Conservation (phyloP, 2,113 vertebrate species). For the Cyprinus carpio region DNA sequence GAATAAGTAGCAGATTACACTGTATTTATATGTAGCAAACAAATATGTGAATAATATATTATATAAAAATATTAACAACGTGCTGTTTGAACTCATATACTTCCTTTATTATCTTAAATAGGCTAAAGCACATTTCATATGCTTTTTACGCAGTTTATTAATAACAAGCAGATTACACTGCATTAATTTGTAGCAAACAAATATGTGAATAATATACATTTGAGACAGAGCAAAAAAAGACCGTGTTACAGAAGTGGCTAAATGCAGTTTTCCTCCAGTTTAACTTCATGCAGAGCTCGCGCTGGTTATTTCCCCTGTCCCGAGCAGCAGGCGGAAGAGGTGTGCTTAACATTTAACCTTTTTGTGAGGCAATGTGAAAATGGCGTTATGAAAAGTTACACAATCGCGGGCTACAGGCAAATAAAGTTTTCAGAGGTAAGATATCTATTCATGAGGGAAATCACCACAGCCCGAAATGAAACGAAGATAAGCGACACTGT, state of each 20-base stretch:
- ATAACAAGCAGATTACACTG: too few relatives aligned
- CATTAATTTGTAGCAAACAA: too few relatives aligned
- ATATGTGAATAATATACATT: too few relatives aligned
- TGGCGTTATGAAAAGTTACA: constrained; percentile 41
- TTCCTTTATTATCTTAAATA: too few relatives aligned
- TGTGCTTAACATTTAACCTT: constrained; percentile 59
- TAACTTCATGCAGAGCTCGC: background rate
- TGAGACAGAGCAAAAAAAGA: background rate
- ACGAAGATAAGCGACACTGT: background rate
- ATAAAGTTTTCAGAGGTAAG: constrained; percentile 36
- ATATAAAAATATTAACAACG: too few relatives aligned
- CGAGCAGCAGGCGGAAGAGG: constrained; percentile 68
- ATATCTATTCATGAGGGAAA: background rate
- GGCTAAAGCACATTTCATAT: too few relatives aligned
- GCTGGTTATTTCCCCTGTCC: background rate
- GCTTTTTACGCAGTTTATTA: too few relatives aligned
- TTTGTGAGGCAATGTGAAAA: constrained; percentile 45
- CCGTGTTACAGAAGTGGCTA: background rate
- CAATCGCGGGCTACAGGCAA: background rate
- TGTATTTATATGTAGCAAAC: too few relatives aligned
- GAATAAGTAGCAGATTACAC: too few relatives aligned
- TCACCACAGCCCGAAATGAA: background rate
- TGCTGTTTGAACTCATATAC: too few relatives aligned
- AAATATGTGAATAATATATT: too few relatives aligned
- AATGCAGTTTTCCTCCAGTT: background rate